Conservation (phyloP, 2,113 vertebrate genomes). For the Clarias magur region DNA sequence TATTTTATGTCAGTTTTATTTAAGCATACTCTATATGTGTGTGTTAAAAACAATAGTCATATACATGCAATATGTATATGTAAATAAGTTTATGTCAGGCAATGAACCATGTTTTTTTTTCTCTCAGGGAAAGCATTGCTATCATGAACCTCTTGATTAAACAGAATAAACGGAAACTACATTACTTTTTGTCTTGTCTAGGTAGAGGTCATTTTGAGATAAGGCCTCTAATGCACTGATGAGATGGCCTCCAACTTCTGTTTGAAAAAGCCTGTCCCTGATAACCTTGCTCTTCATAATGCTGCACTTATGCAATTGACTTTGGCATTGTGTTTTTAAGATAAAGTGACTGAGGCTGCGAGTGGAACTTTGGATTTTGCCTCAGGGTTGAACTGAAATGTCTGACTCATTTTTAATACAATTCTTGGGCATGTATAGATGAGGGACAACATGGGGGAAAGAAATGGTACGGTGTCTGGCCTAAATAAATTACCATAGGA, state of each 20-base stretch:
- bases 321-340: background rate
- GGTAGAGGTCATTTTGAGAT: slow-evolving; percentile 33
- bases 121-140: background rate
- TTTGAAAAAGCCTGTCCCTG: slow-evolving; percentile 23
- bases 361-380: background rate
- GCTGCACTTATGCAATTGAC: background rate
- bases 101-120: background rate
- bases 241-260: slow-evolving; percentile 15
- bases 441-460: background rate
- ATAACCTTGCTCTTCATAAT: slow-evolving; percentile 13
- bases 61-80: background rate
- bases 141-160: slow-evolving; percentile 6
- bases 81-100: background rate
- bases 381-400: background rate
- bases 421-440: background rate
- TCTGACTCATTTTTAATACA: background rate
- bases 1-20: background rate
- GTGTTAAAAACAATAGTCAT: background rate
- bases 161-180: slow-evolving; percentile 14
- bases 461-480: background rate
- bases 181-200: slow-evolving; percentile 10
- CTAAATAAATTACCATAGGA: background rate
- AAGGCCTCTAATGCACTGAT: slow-evolving; percentile 24
- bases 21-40: background rate
- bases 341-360: background rate